Base-by-base conservation (phyloP, 2,113 vertebrate species). In the Chroicocephalus ridibundus region DNA sequence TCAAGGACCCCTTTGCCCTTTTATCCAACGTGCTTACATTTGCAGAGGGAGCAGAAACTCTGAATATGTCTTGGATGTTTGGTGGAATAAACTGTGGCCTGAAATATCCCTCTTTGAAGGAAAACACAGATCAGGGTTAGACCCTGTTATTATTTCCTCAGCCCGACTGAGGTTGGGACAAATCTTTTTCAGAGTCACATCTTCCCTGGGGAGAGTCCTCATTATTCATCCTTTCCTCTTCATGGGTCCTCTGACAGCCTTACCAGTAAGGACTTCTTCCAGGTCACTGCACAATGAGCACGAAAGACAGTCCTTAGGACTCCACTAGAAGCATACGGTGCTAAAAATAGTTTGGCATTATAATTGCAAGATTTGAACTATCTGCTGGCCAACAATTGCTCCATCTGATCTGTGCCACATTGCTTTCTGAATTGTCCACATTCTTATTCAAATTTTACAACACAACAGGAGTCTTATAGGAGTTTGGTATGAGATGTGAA, bases 231-330 rank as follows among this genome's bases (percentile, higher is more conserved):
- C 47, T 87, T 81, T 91, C 74, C 13, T 89, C 36, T 72, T 89
- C 61, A 57, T 66, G 49, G 57, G 25, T 93, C 46, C 34, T 82
- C 74, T 94, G 88, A 71, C 90, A 94, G 52, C 52, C 69, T 92
- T 75, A 84, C 71, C 72, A 84, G 88, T 55, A 90, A 71, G 86
- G 81, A 72, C 82, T 96, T 82, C 81, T 94, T 94, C 86, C 91
- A 92, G 74, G 83, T 94, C 92, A 84, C 47, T 87, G 66, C 65
- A 89, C 69, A 65, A 54, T 25, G 55, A 82, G 25, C 42, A 84
- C 0, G 0, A 64, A 88, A 93, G 21, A 19, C 27, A 85, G 3
- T 78, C 55, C 83, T 66, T 36, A 51, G 47, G 64, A n/a, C 29
- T 82, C 31, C 3, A 40, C 42, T n/a, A 19, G 62, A 75, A 82